phyloP scores from a whole-genome alignment of 2,113 vertebrate genomes.

The Apodemus sylvaticus region DNA sequence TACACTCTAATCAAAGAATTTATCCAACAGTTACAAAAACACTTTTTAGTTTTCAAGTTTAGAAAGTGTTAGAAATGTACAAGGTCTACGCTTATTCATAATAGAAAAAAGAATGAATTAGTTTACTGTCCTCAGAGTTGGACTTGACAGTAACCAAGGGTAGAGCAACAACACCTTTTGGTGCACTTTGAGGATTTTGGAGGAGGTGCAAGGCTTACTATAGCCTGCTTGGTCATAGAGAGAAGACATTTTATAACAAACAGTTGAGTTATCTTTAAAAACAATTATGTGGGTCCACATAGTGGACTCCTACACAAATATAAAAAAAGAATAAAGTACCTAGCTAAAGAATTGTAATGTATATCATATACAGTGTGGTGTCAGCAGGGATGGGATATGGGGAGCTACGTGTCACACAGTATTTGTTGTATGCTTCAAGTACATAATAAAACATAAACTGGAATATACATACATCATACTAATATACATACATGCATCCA shows the following conservation, averaged over 20 bases:
- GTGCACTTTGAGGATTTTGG: neutral
- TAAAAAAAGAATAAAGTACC: neutral
- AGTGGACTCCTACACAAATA: neutral
- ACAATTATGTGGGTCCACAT: neutral
- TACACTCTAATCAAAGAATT: neutral
- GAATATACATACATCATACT: neutral
- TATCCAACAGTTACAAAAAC: neutral
- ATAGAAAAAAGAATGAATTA: neutral
- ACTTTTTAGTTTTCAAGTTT: conserved; percentile 5
- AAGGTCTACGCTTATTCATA: neutral
- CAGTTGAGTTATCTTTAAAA: neutral
- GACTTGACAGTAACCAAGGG: neutral
- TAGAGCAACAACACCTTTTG: neutral
- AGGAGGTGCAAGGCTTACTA: neutral
- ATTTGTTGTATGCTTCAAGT: neutral
- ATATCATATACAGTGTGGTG: neutral
- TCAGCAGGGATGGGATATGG: neutral
- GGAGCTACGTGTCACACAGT: neutral
- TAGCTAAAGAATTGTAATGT: neutral
- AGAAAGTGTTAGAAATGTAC: neutral
- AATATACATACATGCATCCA: neutral
- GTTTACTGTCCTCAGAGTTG: neutral
- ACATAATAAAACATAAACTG: conserved; percentile 7
- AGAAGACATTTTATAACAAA: neutral
- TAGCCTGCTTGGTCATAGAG: neutral